These are phyloP conservation scores for Drosophila austrosaltans DNA, from an alignment of 2,888 invertebrate species.

Conservation along the genomic window DNA sequence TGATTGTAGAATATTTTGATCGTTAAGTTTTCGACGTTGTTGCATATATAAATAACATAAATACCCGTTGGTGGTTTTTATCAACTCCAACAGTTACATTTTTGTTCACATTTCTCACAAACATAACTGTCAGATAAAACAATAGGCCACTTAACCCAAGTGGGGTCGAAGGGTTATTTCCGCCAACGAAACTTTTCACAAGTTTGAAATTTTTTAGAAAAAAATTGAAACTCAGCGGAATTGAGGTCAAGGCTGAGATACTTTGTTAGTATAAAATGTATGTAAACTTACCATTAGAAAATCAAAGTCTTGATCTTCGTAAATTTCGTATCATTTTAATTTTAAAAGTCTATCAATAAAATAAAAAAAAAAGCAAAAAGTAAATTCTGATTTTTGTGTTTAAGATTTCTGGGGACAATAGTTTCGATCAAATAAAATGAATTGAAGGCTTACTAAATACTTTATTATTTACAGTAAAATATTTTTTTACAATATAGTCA, in stretches of 20 bases:
- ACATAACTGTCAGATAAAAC: too few relatives aligned
- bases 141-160: too few relatives aligned
- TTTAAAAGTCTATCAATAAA: slow-evolving; percentile 1
- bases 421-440: neutral
- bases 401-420: neutral
- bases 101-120: neutral
- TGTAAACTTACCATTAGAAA: neutral
- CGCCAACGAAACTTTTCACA: neutral
- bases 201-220: neutral
- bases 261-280: neutral
- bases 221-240: neutral
- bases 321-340: slow-evolving; percentile 8
- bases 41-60: too few relatives aligned
- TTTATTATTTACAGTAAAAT: slow-evolving; percentile 54
- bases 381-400: neutral
- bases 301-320: neutral
- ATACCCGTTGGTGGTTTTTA: too few relatives aligned
- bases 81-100: too few relatives aligned
- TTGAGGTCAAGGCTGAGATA: neutral
- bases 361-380: neutral
- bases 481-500: slow-evolving; percentile 48
- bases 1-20: too few relatives aligned
- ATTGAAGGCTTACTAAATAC: slow-evolving; percentile 33
- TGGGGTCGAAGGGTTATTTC: neutral
- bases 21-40: too few relatives aligned